Conservation (phyloP, 2,888 invertebrate genomes). For the Drosophila formosana region DNA sequence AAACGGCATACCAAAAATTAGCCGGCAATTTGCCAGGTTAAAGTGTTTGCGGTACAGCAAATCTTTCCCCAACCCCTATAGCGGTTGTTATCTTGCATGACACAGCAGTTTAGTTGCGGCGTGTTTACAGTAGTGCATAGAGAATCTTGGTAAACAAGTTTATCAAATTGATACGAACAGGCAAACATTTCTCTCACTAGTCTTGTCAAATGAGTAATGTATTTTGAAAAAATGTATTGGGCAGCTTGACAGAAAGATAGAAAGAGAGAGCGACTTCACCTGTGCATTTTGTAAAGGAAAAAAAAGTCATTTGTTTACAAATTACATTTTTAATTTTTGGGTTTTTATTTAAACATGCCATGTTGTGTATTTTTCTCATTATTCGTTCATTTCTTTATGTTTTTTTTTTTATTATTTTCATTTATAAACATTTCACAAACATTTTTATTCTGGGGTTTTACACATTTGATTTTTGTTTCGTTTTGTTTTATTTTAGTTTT, state of each 20-base stretch:
- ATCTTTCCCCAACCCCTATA: neutral
- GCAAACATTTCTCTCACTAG: neutral
- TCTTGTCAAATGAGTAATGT: neutral
- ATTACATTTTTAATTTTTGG: slow-evolving; percentile 55
- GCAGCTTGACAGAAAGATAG: no score
- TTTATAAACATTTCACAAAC: slow-evolving; percentile 71
- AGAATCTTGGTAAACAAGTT: slow-evolving; percentile 1
- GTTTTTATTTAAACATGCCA: slow-evolving; percentile 58
- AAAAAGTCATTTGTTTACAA: slow-evolving; percentile 9
- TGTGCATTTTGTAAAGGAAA: neutral
- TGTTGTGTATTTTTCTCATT: slow-evolving; percentile 39
- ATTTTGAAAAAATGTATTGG: neutral
- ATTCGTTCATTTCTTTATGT: slow-evolving; percentile 27
- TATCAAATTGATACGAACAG: neutral
- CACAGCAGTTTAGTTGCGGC: neutral
- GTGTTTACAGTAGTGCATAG: neutral
- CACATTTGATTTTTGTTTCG: slow-evolving; percentile 57
- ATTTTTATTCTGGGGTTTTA: slow-evolving; percentile 64
- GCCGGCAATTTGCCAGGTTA: slow-evolving; percentile 59
- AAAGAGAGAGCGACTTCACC: neutral
- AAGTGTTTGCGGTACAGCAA: slow-evolving; percentile 39
- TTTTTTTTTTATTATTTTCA: slow-evolving; percentile 53
- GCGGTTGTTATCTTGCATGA: neutral
- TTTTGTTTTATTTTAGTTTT: slow-evolving; percentile 34
- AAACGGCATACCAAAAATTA: slow-evolving; percentile 35